A percentile compares a stretch with the other conserved stretches of the same genome.
Evolutionary conservation across 2,797 vertebrate genomes (phyloP).

Genomic region (Neoniphon sammara): DNA sequence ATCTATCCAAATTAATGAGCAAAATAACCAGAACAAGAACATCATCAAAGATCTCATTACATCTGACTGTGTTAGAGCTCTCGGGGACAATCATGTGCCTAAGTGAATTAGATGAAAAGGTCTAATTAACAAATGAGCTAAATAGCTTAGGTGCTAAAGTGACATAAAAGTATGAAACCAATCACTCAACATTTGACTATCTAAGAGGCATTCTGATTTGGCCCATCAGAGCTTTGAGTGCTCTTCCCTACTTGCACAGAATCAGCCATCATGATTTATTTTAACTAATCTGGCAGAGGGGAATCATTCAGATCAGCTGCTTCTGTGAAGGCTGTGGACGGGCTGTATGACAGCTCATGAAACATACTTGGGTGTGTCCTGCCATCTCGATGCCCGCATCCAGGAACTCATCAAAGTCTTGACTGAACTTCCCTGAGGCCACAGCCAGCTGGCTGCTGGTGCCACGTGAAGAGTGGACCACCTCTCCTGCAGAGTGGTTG

Average conservation of each 20-base stretch:
- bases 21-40: constrained; percentile 80
- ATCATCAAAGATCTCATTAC: constrained; percentile 77
- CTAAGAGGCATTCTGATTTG: constrained; percentile 19
- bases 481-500: constrained; percentile 97
- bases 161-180: constrained; percentile 34
- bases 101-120: constrained; percentile 70
- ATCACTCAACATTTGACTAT: constrained; percentile 11
- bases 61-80: constrained; percentile 62
- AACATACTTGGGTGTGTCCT: constrained; percentile 93
- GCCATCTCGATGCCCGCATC: constrained; percentile 99
- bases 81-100: constrained; percentile 59
- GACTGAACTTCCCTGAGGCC: constrained; percentile 97
- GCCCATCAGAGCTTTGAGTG: constrained; percentile 24
- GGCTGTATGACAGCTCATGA: constrained; percentile 25
- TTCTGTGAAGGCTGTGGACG: neutral
- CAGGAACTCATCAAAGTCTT: constrained; percentile 98
- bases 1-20: constrained; percentile 78
- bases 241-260: constrained; percentile 19
- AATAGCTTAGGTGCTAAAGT: constrained; percentile 50
- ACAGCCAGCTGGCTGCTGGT: constrained; percentile 93
- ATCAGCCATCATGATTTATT: neutral
- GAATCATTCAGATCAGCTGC: neutral
- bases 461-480: constrained; percentile 95
- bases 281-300: neutral
- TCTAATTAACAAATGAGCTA: constrained; percentile 72